These are phyloP conservation scores for Platycheirus albimanus DNA, from an alignment of 2,888 invertebrate genomes.

Conservation along the genomic window DNA sequence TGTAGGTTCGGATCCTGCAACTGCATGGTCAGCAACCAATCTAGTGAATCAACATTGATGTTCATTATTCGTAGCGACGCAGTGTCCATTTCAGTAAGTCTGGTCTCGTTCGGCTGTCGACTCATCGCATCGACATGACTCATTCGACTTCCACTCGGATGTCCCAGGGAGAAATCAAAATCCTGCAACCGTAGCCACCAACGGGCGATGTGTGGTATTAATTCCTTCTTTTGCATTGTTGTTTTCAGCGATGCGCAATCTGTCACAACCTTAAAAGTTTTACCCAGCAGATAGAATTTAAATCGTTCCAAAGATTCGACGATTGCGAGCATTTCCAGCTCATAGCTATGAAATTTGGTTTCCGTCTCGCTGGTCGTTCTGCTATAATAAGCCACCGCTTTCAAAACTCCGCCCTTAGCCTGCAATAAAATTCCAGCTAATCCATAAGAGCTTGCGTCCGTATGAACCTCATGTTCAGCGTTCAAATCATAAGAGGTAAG, in stretches of 20 bases:
- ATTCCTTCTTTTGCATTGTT: constrained; percentile 46
- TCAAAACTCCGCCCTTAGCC: not conserved
- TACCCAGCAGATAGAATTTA: constrained; percentile 71
- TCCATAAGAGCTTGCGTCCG: constrained; percentile 21
- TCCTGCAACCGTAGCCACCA: constrained; percentile 74
- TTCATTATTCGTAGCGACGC: constrained; percentile 3
- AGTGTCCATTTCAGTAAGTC: constrained; percentile 1
- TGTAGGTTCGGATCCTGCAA: constrained; percentile 18
- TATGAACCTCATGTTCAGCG: constrained; percentile 20
- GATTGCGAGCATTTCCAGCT: constrained; percentile 66
- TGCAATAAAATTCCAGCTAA: constrained; percentile 49
- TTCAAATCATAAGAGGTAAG: constrained; percentile 9
- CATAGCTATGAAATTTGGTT: constrained; percentile 5
- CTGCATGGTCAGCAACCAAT: constrained; percentile 36
- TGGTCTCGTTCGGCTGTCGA: constrained; percentile 15
- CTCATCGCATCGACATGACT: constrained; percentile 48
- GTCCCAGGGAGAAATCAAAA: constrained; percentile 47
- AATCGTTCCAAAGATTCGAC: constrained; percentile 65
- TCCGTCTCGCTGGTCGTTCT: constrained; percentile 33
- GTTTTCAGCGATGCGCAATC: constrained; percentile 54
- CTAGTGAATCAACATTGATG: constrained; percentile 2
- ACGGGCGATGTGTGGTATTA: constrained; percentile 65
- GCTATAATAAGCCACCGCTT: constrained; percentile 36
- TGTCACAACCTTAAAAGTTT: constrained; percentile 36
- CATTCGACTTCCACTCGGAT: constrained; percentile 17